Conservation (phyloP, 2,888 invertebrate genomes). For the Julus scanicus region DNA sequence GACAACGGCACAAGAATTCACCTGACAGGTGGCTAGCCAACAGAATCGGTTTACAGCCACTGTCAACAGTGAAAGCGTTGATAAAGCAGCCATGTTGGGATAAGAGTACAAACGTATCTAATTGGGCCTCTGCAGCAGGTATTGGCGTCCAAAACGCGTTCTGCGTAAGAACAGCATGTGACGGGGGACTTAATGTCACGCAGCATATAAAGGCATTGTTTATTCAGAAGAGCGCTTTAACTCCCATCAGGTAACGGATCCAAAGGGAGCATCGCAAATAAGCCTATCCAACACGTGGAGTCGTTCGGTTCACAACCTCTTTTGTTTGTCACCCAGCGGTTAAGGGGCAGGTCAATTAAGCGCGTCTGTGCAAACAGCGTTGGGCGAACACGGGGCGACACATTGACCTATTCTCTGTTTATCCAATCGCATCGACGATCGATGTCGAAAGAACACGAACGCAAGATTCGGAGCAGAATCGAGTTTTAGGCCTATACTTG, state of each 20-base stretch:
- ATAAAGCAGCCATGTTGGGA: no score
- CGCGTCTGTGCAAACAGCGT: not conserved
- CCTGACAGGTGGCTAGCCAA: no score
- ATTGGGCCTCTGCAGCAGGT: no score
- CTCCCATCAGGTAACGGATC: not conserved
- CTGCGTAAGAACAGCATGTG: not conserved
- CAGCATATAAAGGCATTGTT: not conserved
- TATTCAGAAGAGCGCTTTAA: not conserved
- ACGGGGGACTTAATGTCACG: not conserved
- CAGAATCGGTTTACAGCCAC: no score
- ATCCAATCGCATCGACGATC: not conserved
- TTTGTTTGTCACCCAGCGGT: not conserved
- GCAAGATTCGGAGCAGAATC: not conserved
- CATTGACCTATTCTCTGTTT: not conserved
- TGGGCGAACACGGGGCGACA: not conserved
- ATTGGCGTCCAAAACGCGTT: not conserved
- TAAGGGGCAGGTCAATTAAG: constrained; percentile 5
- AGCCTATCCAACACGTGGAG: not conserved
- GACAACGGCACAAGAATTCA: no score
- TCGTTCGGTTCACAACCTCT: not conserved
- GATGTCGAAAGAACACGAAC: not conserved
- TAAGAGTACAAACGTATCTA: no score
- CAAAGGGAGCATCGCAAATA: not conserved
- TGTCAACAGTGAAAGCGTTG: no score
- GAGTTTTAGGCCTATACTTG: not conserved